Base-by-base conservation (phyloP, 2,888 invertebrate species). In the Morpho helenor region DNA sequence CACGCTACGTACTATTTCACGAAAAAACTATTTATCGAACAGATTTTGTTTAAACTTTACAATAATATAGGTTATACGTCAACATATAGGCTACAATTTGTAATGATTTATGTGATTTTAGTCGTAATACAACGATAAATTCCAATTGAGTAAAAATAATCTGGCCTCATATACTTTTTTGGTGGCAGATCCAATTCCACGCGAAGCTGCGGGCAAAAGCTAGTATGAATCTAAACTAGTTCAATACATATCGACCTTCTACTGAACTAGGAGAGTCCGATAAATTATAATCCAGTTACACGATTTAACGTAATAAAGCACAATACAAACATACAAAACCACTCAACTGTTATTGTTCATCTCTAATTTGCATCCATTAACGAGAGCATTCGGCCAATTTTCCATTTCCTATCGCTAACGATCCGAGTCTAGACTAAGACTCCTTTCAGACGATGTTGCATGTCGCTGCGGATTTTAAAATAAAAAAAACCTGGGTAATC, bases 351-450 rank as follows among this genome's bases (percentile, higher is more conserved):
- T 53, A 63, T 58, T 56, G 57, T 51, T 57, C 53, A 60, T 52
- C 60, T 62, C 59, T 62, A 66, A 62, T 64, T 66, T 64, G 60
- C 56, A 62, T 66, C 66, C 67, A 69, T 69, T 69, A 68, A 63
- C 66, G 59, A 61, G 62, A 62, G 61, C 65, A 60, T 62, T 58
- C 61, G 57, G 57, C 52, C 66, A 63, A 67, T 68, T 66, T 66
- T 63, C 56, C 51, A 55, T 62, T 58, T 56, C 64, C 62, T 60
- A 66, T 66, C 66, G 63, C 61, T 60, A 64, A 63, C 63, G 59
- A 63, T 66, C 63, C 62, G 60, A 64, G 64, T 65, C 63, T 66
- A 66, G 63, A 68, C 57, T 54, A 56, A 52, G n/a, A 7, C 53
- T 8, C 39, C 9, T 31, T n/a, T 39, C 61, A 62, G 49, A 62